These are phyloP conservation scores for Alauda arvensis DNA, from an alignment of 2,797 vertebrate species.

Conservation along the genomic window DNA sequence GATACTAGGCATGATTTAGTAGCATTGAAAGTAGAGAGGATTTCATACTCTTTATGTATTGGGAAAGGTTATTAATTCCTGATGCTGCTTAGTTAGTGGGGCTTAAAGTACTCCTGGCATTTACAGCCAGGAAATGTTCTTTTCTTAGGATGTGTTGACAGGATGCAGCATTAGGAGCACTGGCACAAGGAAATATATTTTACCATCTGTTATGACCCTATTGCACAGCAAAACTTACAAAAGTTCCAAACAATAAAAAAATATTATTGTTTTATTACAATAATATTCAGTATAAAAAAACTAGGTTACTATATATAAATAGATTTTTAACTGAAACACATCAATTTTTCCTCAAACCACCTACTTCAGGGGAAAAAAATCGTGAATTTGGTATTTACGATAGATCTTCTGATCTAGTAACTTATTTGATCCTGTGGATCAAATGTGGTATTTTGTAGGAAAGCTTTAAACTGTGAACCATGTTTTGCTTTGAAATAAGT, in stretches of 20 bases:
- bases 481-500: background rate
- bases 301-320: background rate
- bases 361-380: accelerated
- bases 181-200: background rate
- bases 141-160: background rate
- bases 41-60: background rate
- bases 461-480: background rate
- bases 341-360: background rate
- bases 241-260: background rate
- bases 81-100: background rate
- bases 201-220: background rate
- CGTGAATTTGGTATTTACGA: background rate
- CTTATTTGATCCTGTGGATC: background rate
- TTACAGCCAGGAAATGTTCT: background rate
- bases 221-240: background rate
- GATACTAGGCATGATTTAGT: background rate
- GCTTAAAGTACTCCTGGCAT: background rate
- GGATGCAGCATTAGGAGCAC: background rate
- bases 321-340: background rate
- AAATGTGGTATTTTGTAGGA: background rate
- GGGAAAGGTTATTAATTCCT: background rate
- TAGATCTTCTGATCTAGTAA: background rate
- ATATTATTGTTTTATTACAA: background rate
- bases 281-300: background rate
- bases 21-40: background rate